Percentiles rank a stretch among this genome's conserved stretches.
Conservation (phyloP, 2,113 vertebrate genomes). For the Cephalopterus ornatus region DNA sequence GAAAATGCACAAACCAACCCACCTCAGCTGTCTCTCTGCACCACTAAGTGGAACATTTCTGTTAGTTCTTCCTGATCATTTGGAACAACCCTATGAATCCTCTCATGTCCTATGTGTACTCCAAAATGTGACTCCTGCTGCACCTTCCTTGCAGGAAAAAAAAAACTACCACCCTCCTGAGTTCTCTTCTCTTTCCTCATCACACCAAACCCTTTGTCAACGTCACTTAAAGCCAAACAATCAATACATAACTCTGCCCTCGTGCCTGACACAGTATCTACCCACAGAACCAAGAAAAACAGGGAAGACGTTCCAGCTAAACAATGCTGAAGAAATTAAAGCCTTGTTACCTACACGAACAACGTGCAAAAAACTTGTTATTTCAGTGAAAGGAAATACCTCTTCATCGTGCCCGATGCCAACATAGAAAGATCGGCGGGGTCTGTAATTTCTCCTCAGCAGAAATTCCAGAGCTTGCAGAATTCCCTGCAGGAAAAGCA, state of each 20-base stretch:
- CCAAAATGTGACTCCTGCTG: background rate
- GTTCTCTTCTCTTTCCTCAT: background rate
- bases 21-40: background rate
- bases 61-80: background rate
- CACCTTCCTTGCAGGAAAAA: background rate
- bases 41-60: background rate
- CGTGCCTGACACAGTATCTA: background rate
- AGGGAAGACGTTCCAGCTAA: background rate
- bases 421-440: slow-evolving; percentile 86
- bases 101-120: background rate
- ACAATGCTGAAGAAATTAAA: background rate
- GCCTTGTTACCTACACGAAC: background rate
- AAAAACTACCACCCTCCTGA: background rate
- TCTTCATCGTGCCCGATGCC: slow-evolving; percentile 93
- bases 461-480: slow-evolving; percentile 90
- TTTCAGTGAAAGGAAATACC: slow-evolving; percentile 65
- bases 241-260: background rate
- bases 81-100: background rate
- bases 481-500: slow-evolving; percentile 77
- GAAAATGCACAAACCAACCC: background rate
- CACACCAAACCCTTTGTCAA: background rate
- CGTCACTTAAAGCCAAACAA: background rate
- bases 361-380: background rate
- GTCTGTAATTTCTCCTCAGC: slow-evolving; percentile 81
- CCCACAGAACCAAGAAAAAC: background rate